Evolutionary conservation across 2,113 vertebrate species (phyloP), one percentile per base, ranked within the genome.

Genomic region (Seriola rivoliana): DNA sequence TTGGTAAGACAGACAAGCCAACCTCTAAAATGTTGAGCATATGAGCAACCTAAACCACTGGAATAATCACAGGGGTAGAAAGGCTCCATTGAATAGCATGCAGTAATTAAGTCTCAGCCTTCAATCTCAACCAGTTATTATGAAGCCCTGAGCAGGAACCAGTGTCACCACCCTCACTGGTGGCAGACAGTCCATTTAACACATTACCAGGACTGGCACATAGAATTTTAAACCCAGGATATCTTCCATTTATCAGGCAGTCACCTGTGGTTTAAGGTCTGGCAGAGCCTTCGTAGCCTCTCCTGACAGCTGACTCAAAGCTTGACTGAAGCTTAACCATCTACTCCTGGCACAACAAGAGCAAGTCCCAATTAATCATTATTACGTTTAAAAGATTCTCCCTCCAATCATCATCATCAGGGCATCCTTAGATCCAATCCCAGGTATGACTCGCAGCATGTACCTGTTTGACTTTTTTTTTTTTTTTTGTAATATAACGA

Each of bases 161-260:
- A 17, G 50, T 69, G 40, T 60, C 58, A 17, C 25, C 40, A 40
- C 6, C 48, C 46, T 84, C 58, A 57, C 78, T 87, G 80, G 78
- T 81, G 82, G 78, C 68, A 81, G 80, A 76, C 84, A 70, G 52
- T 84, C 75, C 57, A 87, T 93, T 29, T 88, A 88, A 86, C 84
- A 85, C 79, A 79, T 91, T 70, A 90, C 71, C 84, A 75, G 54
- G 55, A 84, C 83, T 29, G 69, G 75, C 78, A 70, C 74, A 78
- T 87, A 79, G 89, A 86, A 77, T 57, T 81, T 90, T 81, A 84
- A 69, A 69, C 73, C 58, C 57, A 14, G 40, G 36, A 78, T 78
- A 80, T 81, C 87, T 85, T 73, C 58, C 77, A 81, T 87, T 86
- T 86, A 65, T 86, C 88, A 86, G 71, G 36, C 23, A 48, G 65